These are phyloP conservation scores for Bungarus multicinctus DNA, from an alignment of 2,113 vertebrate species.

Conservation along the genomic window DNA sequence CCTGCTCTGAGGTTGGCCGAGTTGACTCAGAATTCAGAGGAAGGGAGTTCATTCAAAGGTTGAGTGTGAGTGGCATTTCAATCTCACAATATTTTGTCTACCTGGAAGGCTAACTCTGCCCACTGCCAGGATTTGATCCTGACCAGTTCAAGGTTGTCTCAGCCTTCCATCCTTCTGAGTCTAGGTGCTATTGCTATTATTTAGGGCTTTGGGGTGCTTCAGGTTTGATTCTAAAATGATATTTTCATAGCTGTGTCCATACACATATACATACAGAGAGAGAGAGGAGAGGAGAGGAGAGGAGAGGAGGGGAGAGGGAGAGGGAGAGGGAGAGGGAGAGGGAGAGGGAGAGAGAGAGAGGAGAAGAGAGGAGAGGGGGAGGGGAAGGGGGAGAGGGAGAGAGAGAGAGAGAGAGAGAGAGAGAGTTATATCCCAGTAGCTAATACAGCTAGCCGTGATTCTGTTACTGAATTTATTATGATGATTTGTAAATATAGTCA, in stretches of 20 bases:
- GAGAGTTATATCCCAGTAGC: neutral
- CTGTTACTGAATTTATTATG: neutral
- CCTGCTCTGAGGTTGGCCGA: neutral
- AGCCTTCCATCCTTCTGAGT: too few species aligned
- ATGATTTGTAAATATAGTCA: neutral
- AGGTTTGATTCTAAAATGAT: neutral
- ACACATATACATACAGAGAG: neutral
- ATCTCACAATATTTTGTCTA: neutral
- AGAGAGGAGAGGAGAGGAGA: too few species aligned
- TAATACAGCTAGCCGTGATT: neutral
- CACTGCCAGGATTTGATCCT: too few species aligned
- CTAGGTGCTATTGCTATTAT: too few species aligned
- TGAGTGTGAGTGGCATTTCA: neutral
- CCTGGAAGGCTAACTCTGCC: neutral
- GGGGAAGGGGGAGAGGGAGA: too few species aligned
- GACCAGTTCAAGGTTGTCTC: too few species aligned
- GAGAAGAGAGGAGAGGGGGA: too few species aligned
- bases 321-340: too few species aligned
- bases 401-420: too few species aligned
- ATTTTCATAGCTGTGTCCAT: neutral
- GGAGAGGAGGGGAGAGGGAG: too few species aligned
- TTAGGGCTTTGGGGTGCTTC: neutral
- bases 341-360: too few species aligned
- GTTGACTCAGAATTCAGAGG: neutral
- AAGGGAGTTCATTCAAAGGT: neutral